A percentile compares a stretch with the other conserved stretches of the same genome.
phyloP scores from a whole-genome alignment of 2,113 vertebrate species.

The Zosterops hypoxanthus region DNA sequence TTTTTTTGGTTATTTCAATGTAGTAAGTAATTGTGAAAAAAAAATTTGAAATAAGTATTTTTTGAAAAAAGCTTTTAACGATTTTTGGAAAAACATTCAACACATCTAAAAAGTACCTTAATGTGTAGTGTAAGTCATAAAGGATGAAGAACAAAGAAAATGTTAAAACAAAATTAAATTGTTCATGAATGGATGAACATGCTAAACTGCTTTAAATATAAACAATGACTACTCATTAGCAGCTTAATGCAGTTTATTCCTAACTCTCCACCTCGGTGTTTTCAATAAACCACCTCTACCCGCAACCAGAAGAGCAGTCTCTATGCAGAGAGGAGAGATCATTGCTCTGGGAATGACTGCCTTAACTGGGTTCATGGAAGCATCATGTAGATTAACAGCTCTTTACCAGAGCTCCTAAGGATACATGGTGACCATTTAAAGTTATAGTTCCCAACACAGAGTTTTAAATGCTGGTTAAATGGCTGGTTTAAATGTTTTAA shows the following conservation, averaged over 20 bases:
- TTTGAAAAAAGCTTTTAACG: neutral
- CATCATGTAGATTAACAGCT: neutral
- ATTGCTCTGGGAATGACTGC: neutral
- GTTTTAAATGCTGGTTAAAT: neutral
- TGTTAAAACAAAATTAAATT: neutral
- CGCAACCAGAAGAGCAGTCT: neutral
- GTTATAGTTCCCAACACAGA: neutral
- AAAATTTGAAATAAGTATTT: neutral
- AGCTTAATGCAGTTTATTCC: neutral
- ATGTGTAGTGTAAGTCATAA: neutral
- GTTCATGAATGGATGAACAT: neutral
- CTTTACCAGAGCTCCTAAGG: neutral
- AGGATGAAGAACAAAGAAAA: neutral
- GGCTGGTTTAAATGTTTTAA: too few species aligned
- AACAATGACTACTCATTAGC: neutral
- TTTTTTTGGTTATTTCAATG: neutral
- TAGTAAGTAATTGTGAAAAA: neutral
- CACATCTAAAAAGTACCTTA: neutral
- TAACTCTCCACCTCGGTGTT: neutral
- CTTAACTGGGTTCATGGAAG: slow-evolving; percentile 6
- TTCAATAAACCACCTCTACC: neutral
- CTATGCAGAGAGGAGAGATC: neutral
- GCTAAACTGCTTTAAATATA: neutral
- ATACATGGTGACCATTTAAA: slow-evolving; percentile 16
- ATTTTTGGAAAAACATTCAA: neutral